Conservation (phyloP, 2,888 invertebrate species). For the Ormia ochracea region DNA sequence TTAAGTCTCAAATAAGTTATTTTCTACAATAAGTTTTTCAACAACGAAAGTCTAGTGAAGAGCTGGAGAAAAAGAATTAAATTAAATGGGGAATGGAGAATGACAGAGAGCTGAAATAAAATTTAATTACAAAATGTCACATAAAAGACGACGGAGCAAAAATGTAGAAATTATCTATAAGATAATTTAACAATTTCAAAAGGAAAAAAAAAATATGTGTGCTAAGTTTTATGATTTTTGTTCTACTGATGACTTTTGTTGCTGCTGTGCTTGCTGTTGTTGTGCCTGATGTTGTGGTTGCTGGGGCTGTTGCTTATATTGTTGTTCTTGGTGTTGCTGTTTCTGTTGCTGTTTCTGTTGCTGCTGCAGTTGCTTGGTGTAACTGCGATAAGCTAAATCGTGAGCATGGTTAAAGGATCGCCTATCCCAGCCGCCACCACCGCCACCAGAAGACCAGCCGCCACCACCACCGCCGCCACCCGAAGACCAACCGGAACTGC, state of each 20-base stretch:
- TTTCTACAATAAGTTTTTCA: constrained; percentile 11
- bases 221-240: constrained; percentile 41
- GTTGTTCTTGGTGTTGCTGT: constrained; percentile 73
- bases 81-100: background rate
- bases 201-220: constrained; percentile 46
- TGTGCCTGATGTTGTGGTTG: constrained; percentile 59
- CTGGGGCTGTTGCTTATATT: constrained; percentile 64
- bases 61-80: background rate
- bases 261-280: constrained; percentile 57
- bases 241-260: constrained; percentile 56
- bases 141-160: constrained; percentile 43
- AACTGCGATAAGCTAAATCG: constrained; percentile 85
- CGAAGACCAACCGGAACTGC: constrained; percentile 79
- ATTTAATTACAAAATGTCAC: constrained; percentile 49
- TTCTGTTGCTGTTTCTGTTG: constrained; percentile 64
- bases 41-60: background rate
- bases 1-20: background rate
- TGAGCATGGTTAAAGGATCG: constrained; percentile 81
- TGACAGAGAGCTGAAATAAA: background rate
- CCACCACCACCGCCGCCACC: constrained; percentile 77
- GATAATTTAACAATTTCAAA: constrained; percentile 69
- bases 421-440: constrained; percentile 85
- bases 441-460: constrained; percentile 75
- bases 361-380: constrained; percentile 77
- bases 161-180: constrained; percentile 69